Evolutionary conservation across 2,113 vertebrate genomes (phyloP), one percentile per base, ranked within the genome.

Genomic region (Ochotona princeps): DNA sequence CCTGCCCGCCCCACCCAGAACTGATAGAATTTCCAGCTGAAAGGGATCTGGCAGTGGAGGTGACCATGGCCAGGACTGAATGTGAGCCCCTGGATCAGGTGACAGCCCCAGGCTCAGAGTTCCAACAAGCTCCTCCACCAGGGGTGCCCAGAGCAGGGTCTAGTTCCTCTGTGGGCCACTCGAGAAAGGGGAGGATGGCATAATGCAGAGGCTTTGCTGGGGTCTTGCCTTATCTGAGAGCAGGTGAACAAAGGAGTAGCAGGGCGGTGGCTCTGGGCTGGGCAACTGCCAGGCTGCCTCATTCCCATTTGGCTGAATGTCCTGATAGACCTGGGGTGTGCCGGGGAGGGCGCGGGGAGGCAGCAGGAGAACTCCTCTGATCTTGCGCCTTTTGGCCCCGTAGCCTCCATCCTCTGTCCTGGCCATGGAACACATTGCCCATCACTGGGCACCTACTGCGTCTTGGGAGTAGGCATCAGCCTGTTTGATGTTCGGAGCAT

Each of bases 1-100:
- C 38, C 38, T 44, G 38, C 38, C 38, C 6, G 38, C 38, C 38
- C 38, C 6, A 44, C 38, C 38, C 49, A 82, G 47, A 93, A 94
- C 91, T 87, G 96, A 94, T 95, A 94, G 90, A 94, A 93, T 97
- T 95, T 96, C 96, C 30, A 92, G 60, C 65, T 96, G 96, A 96
- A 97, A 97, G 83, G 47, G 96, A 96, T 95, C 93, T 94, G 57
- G 66, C 72, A n/a, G 26, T 63, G 49, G 80, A 90, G 86, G 74
- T 54, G 83, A 61, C 86, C 86, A 82, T 81, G 65, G 78, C 49
- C 28, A 79, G 91, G 65, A 44, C 81, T 95, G 91, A 97, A 96
- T 89, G 93, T 96, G 96, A 97, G 93, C 94, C 65, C 74, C 47
- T 75, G 54, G 96, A 95, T 97, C 96, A 94, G 74, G 92, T 97